Percentiles rank a stretch among this genome's conserved stretches.
These are phyloP conservation scores for Euphydryas editha DNA, from an alignment of 2,888 invertebrate genomes.

Conservation along the genomic window DNA sequence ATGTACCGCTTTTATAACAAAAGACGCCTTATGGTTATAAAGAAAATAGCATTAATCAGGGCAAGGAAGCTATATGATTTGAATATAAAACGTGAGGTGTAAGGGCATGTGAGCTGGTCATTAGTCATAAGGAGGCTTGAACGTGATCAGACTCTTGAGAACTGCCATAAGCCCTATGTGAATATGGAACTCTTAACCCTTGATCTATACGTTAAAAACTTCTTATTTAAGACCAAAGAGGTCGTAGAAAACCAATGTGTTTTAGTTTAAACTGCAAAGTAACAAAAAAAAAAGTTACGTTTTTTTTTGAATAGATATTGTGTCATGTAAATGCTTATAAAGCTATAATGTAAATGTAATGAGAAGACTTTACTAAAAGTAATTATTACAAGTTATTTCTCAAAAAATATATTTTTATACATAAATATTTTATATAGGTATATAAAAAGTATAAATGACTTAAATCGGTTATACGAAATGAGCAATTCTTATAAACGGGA, in stretches of 20 bases:
- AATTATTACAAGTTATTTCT: no score
- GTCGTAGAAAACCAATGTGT: background rate
- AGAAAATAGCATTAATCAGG: slow-evolving; percentile 81
- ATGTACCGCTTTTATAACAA: slow-evolving; percentile 23
- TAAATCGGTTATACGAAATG: no score
- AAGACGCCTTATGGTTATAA: slow-evolving; percentile 70
- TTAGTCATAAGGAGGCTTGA: slow-evolving; percentile 76
- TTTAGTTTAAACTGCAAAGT: background rate
- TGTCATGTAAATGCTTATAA: no score
- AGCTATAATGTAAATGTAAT: no score
- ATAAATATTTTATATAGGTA: no score
- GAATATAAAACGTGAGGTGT: slow-evolving; percentile 74
- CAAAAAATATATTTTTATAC: no score
- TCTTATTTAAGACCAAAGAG: background rate
- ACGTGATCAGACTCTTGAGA: slow-evolving; percentile 72
- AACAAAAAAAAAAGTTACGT: background rate
- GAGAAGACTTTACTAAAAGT: no score
- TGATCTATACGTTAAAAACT: slow-evolving; percentile 20
- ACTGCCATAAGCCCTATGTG: slow-evolving; percentile 39
- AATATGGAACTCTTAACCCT: slow-evolving; percentile 35
- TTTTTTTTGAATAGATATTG: no score
- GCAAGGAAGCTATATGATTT: slow-evolving; percentile 79
- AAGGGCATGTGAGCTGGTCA: slow-evolving; percentile 77
- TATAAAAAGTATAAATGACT: no score
- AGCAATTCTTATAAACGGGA: no score